Evolutionary conservation across 2,888 invertebrate genomes (phyloP).

Genomic region (Tachina grossa): DNA sequence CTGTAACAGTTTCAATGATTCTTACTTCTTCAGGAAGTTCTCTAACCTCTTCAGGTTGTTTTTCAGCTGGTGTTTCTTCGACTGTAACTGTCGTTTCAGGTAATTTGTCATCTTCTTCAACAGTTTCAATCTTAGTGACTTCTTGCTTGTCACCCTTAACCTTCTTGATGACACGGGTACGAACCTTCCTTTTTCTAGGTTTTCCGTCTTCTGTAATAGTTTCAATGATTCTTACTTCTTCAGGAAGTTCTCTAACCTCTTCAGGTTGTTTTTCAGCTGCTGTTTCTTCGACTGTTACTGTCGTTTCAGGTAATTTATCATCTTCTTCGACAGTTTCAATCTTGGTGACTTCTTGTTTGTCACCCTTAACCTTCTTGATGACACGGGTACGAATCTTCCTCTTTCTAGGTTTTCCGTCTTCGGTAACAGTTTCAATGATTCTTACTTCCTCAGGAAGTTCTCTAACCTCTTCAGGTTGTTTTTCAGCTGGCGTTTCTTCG

Average conservation of each 20-base stretch:
- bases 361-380: conserved; percentile 25
- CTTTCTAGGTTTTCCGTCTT: conserved; percentile 22
- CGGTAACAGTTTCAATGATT: conserved; percentile 21
- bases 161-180: conserved; percentile 20
- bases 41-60: conserved; percentile 9
- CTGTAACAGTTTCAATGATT: conserved; percentile 7
- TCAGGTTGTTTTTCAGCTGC: conserved; percentile 1
- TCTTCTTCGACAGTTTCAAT: conserved; percentile 36
- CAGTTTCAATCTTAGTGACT: conserved; percentile 25
- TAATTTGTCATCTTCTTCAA: conserved; percentile 24
- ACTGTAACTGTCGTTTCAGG: conserved; percentile 31
- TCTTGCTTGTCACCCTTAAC: conserved; percentile 31
- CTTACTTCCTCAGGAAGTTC: conserved; percentile 65
- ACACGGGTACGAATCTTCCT: conserved; percentile 27
- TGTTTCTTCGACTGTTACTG: conserved; percentile 13
- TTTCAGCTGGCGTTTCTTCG: conserved; percentile 44
- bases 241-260: conserved; percentile 4
- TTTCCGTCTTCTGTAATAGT: conserved; percentile 14
- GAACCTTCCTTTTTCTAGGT: conserved; percentile 19
- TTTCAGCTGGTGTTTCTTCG: neutral
- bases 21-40: conserved; percentile 20
- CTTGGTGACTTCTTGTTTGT: conserved; percentile 31
- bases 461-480: conserved; percentile 65
- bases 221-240: conserved; percentile 13
- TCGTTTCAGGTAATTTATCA: conserved; percentile 31